Evolutionary conservation across 2,113 vertebrate genomes (phyloP), one percentile per base, ranked within the genome.

Genomic region (Hippocampus barbouri): DNA sequence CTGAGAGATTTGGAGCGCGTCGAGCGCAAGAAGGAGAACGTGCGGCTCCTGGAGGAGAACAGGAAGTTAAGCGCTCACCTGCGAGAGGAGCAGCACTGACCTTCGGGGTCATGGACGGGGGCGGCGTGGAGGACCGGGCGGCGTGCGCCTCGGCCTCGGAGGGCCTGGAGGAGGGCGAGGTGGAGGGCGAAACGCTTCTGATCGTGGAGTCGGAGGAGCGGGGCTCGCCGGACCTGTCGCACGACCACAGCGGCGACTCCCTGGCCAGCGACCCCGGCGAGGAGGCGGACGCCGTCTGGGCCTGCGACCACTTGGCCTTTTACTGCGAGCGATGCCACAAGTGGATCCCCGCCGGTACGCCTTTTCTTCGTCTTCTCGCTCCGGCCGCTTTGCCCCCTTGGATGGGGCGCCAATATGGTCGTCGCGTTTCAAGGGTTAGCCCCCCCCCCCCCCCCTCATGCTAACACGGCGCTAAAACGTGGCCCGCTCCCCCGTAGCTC

Each of bases 241-340:
- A 98, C 0, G 97, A 99, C 87, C 97, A 98, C 80, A 98, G 97
- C 0, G 96, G 96, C 0, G 97, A 99, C 88, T 98, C 97, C 0
- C 89, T 98, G 74, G 97, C 96, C 90, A 98, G 96, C 0, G 96
- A 99, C 0, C 88, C 96, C 59, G 96, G 96, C 0, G 96, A 97
- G 16, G 94, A 94, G 11, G 71, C 83, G 0, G 93, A 93, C 3
- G 75, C 87, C 0, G 93, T 93, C 21, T 98, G 96, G 96, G 93
- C 80, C 74, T 79, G 93, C 53, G 96, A 98, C 79, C 96, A 97
- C 76, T 93, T 95, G 90, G 94, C 95, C 43, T 99, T 96, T 84
- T 96, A 97, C 91, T 99, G 97, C 0, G 96, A 99, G 77, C 97
- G 95, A 85, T 99, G 97, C 83, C 96, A 97, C 75, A 99, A 97